These are phyloP conservation scores for Selenia dentaria DNA, from an alignment of 2,888 invertebrate species.

Conservation along the genomic window DNA sequence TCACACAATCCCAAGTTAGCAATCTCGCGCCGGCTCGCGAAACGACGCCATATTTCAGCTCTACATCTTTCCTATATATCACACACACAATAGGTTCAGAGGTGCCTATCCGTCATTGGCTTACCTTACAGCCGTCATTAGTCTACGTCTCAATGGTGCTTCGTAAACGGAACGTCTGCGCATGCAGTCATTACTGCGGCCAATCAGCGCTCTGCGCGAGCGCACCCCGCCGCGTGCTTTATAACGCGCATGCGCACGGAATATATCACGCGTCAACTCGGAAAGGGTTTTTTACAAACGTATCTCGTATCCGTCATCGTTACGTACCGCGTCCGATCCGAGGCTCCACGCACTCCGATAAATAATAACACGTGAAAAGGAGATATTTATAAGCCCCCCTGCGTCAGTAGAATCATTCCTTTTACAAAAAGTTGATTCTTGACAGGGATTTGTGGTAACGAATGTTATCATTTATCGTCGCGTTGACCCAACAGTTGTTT, in stretches of 20 bases:
- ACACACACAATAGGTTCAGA: conserved; percentile 74
- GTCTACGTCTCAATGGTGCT: conserved; percentile 63
- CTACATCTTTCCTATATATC: conserved; percentile 50
- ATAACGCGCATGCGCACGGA: conserved; percentile 66
- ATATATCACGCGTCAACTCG: conserved; percentile 79
- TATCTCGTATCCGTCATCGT: conserved; percentile 83
- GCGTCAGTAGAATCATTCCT: conserved; percentile 53
- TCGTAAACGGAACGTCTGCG: conserved; percentile 60
- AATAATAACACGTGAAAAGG: conserved; percentile 71
- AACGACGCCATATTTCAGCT: conserved; percentile 50
- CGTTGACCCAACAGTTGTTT: conserved; percentile 43
- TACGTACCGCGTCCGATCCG: conserved; percentile 45
- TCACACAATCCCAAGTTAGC: conserved; percentile 37
- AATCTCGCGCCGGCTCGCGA: conserved; percentile 42
- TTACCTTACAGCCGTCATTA: conserved; percentile 67
- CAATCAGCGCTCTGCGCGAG: conserved; percentile 70
- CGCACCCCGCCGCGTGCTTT: conserved; percentile 80
- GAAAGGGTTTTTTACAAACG: conserved; percentile 75
- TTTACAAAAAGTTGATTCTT: conserved; percentile 62
- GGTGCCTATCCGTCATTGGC: conserved; percentile 80
- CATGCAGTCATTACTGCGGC: conserved; percentile 66
- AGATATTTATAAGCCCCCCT: conserved; percentile 68
- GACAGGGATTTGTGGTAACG: conserved; percentile 78
- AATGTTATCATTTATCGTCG: conserved; percentile 56
- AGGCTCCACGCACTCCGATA: conserved; percentile 63